These are phyloP conservation scores for Poeciliopsis retropinna DNA, from an alignment of 2,113 vertebrate species.

Conservation along the genomic window DNA sequence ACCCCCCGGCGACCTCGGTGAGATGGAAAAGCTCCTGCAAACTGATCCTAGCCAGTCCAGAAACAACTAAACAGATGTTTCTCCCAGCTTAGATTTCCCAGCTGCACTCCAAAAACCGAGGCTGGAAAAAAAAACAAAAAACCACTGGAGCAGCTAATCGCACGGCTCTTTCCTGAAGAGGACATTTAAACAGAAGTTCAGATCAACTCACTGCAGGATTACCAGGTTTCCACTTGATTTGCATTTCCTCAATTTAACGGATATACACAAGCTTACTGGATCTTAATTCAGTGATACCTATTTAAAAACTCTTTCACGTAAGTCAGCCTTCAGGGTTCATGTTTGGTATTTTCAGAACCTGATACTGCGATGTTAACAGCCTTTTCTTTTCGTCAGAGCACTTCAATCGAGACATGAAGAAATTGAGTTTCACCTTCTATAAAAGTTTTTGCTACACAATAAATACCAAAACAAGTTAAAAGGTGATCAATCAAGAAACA, in stretches of 20 bases:
- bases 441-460: not conserved
- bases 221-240: conserved; percentile 13
- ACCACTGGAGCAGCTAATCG: conserved; percentile 32
- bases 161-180: conserved; percentile 20
- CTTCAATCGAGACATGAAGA: not conserved
- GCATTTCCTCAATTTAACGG: conserved; percentile 14
- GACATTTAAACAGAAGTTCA: conserved; percentile 25
- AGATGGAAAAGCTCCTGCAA: conserved; percentile 17
- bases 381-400: not conserved
- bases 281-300: not conserved
- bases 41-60: conserved; percentile 33
- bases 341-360: not conserved
- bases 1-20: conserved; percentile 5
- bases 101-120: conserved; percentile 27
- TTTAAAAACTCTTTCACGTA: not conserved
- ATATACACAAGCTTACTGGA: not conserved
- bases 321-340: not conserved
- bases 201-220: conserved; percentile 6
- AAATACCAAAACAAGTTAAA: not conserved
- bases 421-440: not conserved
- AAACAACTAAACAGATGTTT: conserved; percentile 49
- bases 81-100: conserved; percentile 56
- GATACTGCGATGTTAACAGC: not conserved
- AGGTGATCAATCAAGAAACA: not conserved
- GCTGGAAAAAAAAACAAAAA: conserved; percentile 3